These are phyloP conservation scores for Schrankia costaestrigalis DNA, from an alignment of 2,888 invertebrate species.

Conservation along the genomic window DNA sequence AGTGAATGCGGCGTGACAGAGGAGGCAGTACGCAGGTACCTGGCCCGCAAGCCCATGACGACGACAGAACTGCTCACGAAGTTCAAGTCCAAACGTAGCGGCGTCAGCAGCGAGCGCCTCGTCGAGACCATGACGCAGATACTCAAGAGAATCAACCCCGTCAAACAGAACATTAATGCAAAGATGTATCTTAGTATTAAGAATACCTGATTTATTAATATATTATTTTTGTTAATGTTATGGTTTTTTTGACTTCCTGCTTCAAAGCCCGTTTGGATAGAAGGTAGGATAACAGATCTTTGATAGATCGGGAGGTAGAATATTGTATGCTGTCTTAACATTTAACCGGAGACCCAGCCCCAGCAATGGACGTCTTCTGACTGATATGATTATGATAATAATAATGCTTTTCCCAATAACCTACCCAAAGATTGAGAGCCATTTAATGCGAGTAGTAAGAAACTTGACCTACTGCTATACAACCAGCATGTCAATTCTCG, in stretches of 20 bases:
- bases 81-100: slow-evolving; percentile 96
- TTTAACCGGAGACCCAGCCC: too few species aligned
- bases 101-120: slow-evolving; percentile 93
- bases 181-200: slow-evolving; percentile 97
- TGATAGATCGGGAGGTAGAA: too few species aligned
- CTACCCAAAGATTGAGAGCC: too few species aligned
- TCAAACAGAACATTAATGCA: slow-evolving; percentile 94
- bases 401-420: too few species aligned
- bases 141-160: slow-evolving; percentile 95
- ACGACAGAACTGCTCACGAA: slow-evolving; percentile 97
- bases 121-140: slow-evolving; percentile 97
- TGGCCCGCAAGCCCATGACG: slow-evolving; percentile 98
- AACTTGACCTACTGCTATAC: too few species aligned
- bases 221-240: background rate
- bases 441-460: too few species aligned
- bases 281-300: too few species aligned
- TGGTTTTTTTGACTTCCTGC: background rate
- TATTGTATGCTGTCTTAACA: too few species aligned
- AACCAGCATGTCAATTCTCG: too few species aligned
- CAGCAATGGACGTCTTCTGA: too few species aligned
- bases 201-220: slow-evolving; percentile 49
- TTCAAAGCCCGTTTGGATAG: too few species aligned
- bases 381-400: too few species aligned
- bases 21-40: slow-evolving; percentile 95
- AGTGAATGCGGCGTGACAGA: slow-evolving; percentile 96